Evolutionary conservation across 1,140 invertebrate genomes (phyloP), one percentile per base, ranked within the genome.

Genomic region (Solenopsis fugax): DNA sequence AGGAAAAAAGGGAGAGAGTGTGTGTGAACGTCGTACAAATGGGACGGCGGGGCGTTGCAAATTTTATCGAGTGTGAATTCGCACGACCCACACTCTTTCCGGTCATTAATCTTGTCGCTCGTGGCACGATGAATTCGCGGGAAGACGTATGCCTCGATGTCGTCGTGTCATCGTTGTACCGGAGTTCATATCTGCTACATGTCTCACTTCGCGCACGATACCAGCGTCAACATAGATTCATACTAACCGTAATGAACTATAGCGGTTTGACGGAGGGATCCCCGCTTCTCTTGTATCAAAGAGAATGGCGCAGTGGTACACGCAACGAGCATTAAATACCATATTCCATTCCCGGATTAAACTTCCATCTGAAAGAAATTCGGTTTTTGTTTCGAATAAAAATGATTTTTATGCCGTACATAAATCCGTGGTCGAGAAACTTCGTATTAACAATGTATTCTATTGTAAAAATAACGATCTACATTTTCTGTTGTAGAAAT

Each of bases 11-110:
- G 18, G 56, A 37, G 37, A 48, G 12, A 24, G 52, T 48, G 50
- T 7, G 50, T 1, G 58, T 7, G 48, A 45, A 48, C 41, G 58
- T 45, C 29, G 87, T 87, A 89, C 60, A 89, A 69, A 80, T 81
- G 64, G 81, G 54, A 69, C 41, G 85, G 34, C 29, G 82, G 50
- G 45, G 41, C 72, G 84, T 77, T 91, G 88, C 67, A 91, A 91
- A 91, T 91, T 91, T 91, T 91, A 91, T 91, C 90, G 90, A 89
- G 90, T 91, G 89, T 91, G 86, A 91, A 91, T 86, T 91, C 86
- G 64, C 80, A 56, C 85, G 76, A 80, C 78, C 85, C 80, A 84
- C 71, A 78, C 81, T 86, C 85, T 81, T 91, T 91, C 90, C 90
- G 89, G 89, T 91, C 90, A 91, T 91, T 91, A 91, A 91, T 91